phyloP scores from a whole-genome alignment of 1,140 invertebrate genomes.

The Eumaeus atala region DNA sequence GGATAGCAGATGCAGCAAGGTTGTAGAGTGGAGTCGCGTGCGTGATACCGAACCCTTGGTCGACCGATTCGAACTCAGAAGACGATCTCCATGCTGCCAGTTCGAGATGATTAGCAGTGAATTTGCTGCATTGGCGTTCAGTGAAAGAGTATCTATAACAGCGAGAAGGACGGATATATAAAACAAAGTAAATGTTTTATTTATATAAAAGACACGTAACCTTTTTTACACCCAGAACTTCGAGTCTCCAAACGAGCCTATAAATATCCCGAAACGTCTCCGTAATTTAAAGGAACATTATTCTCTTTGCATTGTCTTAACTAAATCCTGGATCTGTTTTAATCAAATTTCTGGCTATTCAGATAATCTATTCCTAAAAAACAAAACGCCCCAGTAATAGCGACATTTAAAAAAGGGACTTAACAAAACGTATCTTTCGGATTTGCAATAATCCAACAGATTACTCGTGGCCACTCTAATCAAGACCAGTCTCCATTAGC shows the following conservation, averaged over 20 bases:
- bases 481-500: conserved; percentile 20
- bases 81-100: no score
- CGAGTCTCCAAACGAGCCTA: background rate
- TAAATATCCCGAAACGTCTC: conserved; percentile 6
- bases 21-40: no score
- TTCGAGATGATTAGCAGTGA: no score
- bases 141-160: no score
- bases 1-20: no score
- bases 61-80: no score
- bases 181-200: no score
- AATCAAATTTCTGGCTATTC: conserved; percentile 5
- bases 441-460: conserved; percentile 13
- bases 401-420: conserved; percentile 6
- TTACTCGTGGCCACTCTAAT: conserved; percentile 19
- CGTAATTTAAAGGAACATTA: conserved; percentile 9
- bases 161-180: no score
- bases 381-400: conserved; percentile 6
- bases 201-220: background rate
- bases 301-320: conserved; percentile 4
- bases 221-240: conserved; percentile 1
- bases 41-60: no score
- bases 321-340: conserved; percentile 1
- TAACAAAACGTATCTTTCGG: conserved; percentile 1
- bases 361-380: conserved; percentile 7
- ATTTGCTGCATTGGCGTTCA: no score